Evolutionary conservation across 1,140 invertebrate species (phyloP).

Genomic region (Ceratina calcarata): DNA sequence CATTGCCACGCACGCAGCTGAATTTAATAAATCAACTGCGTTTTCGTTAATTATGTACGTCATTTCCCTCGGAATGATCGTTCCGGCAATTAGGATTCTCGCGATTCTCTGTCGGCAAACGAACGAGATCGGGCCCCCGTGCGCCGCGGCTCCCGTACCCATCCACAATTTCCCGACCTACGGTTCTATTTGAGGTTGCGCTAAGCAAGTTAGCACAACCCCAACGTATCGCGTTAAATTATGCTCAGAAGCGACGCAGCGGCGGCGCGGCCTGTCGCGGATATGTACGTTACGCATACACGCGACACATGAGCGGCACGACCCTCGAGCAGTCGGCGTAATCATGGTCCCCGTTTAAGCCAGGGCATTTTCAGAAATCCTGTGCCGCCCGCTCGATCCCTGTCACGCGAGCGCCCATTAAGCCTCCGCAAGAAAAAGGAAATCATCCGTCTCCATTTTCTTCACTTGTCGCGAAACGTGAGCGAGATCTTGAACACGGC

Average conservation of each 20-base stretch:
- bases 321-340: slow-evolving; percentile 48
- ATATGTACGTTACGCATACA: slow-evolving; percentile 32
- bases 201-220: slow-evolving; percentile 81
- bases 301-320: slow-evolving; percentile 43
- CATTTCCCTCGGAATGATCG: slow-evolving; percentile 46
- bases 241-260: slow-evolving; percentile 52
- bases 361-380: slow-evolving; percentile 50
- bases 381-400: neutral
- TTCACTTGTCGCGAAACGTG: slow-evolving; percentile 50
- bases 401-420: slow-evolving; percentile 57
- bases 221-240: slow-evolving; percentile 75
- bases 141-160: slow-evolving; percentile 66
- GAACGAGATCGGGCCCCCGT: slow-evolving; percentile 26
- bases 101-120: slow-evolving; percentile 29
- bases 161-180: slow-evolving; percentile 78
- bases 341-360: slow-evolving; percentile 54
- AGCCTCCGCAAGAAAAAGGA: slow-evolving; percentile 53
- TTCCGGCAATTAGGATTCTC: slow-evolving; percentile 52
- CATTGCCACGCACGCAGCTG: neutral
- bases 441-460: slow-evolving; percentile 68
- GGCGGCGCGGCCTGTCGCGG: slow-evolving; percentile 23
- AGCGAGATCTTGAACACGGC: neutral
- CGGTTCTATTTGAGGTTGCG: slow-evolving; percentile 76
- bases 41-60: slow-evolving; percentile 43
- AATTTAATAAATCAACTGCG: slow-evolving; percentile 38